Evolutionary conservation across 1,140 invertebrate genomes (phyloP).

Genomic region (Spodoptera litura): DNA sequence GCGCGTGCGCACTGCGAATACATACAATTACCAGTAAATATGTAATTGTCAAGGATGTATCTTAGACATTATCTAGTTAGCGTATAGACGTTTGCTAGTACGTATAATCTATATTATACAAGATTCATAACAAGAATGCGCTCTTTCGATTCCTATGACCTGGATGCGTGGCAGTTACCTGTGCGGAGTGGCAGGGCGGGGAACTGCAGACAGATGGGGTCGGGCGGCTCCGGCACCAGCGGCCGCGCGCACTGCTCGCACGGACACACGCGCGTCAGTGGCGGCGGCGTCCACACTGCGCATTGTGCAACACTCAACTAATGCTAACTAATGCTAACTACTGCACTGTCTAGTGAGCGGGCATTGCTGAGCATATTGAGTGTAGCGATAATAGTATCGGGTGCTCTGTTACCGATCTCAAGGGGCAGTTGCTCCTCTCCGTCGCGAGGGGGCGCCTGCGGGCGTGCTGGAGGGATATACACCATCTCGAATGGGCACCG

Average conservation of each 20-base stretch:
- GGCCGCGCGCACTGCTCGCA: conserved; percentile 54
- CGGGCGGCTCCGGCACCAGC: conserved; percentile 50
- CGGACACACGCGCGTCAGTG: conserved; percentile 57
- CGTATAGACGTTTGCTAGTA: no score
- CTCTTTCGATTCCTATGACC: no score
- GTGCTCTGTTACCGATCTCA: conserved; percentile 52
- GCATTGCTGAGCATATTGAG: no score
- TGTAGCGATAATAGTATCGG: no score
- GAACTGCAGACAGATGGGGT: conserved; percentile 65
- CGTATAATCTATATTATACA: no score
- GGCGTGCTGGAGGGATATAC: conserved; percentile 50
- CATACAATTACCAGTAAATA: not conserved
- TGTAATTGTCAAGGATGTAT: no score
- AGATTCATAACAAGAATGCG: no score
- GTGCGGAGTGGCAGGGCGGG: conserved; percentile 57
- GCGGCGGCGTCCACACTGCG: conserved; percentile 50
- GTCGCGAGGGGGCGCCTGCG: not conserved
- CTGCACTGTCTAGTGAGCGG: no score
- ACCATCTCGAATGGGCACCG: conserved; percentile 55
- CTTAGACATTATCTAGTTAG: no score
- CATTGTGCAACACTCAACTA: not conserved
- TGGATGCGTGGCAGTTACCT: conserved; percentile 47
- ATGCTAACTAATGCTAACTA: no score
- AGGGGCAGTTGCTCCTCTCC: conserved; percentile 39
- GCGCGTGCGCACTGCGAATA: conserved; percentile 51